Conservation (phyloP, 1,140 invertebrate species). For the Tribolium castaneum region DNA sequence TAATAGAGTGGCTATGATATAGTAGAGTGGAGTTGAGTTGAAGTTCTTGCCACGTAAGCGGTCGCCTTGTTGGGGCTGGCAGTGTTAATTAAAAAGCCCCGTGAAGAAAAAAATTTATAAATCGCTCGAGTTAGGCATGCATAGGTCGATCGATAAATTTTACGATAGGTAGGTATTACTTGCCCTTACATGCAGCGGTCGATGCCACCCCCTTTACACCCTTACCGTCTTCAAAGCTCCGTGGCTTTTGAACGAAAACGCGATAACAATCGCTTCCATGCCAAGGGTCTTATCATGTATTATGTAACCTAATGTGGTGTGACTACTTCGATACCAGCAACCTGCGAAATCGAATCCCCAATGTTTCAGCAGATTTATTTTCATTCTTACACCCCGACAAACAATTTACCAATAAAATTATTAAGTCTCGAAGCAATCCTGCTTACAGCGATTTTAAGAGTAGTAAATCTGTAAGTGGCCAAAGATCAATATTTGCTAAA, state of each 20-base stretch:
- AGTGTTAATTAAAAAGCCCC: slow-evolving; percentile 25
- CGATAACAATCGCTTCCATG: slow-evolving; percentile 54
- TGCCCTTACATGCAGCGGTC: slow-evolving; percentile 55
- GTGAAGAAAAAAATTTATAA: slow-evolving; percentile 47
- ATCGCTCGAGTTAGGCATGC: slow-evolving; percentile 48
- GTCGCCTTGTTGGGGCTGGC: not conserved
- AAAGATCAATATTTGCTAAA: slow-evolving; percentile 6
- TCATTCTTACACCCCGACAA: not conserved
- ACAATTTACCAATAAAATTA: not conserved
- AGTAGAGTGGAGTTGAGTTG: not conserved
- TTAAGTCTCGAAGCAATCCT: not conserved
- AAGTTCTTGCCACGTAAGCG: slow-evolving; percentile 18
- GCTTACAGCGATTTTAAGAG: not conserved
- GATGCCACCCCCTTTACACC: slow-evolving; percentile 44
- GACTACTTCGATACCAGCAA: slow-evolving; percentile 52
- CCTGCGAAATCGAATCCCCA: slow-evolving; percentile 43
- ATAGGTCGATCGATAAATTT: slow-evolving; percentile 56
- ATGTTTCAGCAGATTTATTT: slow-evolving; percentile 41
- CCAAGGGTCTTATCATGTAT: slow-evolving; percentile 55
- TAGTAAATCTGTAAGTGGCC: not conserved
- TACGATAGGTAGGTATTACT: slow-evolving; percentile 54
- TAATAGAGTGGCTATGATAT: slow-evolving; percentile 10
- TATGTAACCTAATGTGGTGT: slow-evolving; percentile 54
- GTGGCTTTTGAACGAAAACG: slow-evolving; percentile 52
- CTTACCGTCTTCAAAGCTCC: slow-evolving; percentile 16